Conservation (phyloP, 1,140 invertebrate genomes). For the Homalodisca vitripennis region DNA sequence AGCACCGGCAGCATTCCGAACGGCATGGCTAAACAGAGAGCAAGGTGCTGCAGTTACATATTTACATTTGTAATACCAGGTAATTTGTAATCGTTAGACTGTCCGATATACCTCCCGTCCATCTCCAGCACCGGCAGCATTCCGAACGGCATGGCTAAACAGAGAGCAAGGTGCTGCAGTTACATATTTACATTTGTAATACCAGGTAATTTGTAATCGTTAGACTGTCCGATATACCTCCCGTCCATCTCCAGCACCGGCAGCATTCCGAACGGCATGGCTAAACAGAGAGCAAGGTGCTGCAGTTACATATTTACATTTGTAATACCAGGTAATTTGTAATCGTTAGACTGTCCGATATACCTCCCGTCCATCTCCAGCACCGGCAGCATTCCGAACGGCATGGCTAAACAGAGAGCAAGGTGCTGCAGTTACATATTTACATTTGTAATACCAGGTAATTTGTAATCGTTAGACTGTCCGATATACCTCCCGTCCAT, state of each 20-base stretch:
- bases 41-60: too few relatives aligned
- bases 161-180: too few relatives aligned
- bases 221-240: slow-evolving; percentile 59
- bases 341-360: slow-evolving; percentile 61
- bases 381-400: slow-evolving; percentile 66
- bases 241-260: slow-evolving; percentile 68
- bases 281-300: too few relatives aligned
- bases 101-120: slow-evolving; percentile 61
- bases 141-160: slow-evolving; percentile 60
- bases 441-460: too few relatives aligned
- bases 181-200: too few relatives aligned
- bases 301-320: too few relatives aligned
- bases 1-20: slow-evolving; percentile 67
- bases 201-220: too few relatives aligned
- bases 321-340: too few relatives aligned
- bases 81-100: too few relatives aligned
- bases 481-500: slow-evolving; percentile 62
- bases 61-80: too few relatives aligned
- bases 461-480: slow-evolving; percentile 63
- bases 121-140: slow-evolving; percentile 67
- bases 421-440: too few relatives aligned
- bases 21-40: slow-evolving; percentile 55
- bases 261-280: slow-evolving; percentile 61
- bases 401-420: slow-evolving; percentile 53
- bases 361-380: slow-evolving; percentile 64